Base-by-base conservation (phyloP, 2,888 invertebrate species). In the Heliconius cydno region DNA sequence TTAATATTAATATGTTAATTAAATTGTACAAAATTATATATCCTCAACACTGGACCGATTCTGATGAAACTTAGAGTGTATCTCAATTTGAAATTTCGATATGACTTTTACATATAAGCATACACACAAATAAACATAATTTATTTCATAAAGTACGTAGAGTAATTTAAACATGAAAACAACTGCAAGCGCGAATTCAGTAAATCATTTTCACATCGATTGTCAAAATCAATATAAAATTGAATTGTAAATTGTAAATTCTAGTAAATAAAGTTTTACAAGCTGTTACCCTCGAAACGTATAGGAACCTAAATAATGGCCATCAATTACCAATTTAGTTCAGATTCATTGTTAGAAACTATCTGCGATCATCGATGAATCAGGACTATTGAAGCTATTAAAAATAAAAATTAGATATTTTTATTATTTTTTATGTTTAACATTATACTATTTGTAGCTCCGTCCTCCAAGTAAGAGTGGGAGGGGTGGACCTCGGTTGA, bases 261-360 rank as follows among this genome's bases (percentile, higher is more conserved):
- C 73, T 73, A 76, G 38, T 41, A 76, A 52, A 68, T 76, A 76
- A 75, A 75, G 65, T 75, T 75, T 75, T 41, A 75, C 75, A 46
- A 66, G 46, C 46, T 75, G 75, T 75, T 75, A 65, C 71, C 25
- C 46, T 79, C 60, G 46, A 38, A 77, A 66, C 65, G 67, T 76
- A 77, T 71, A 76, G 77, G 79, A 79, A 76, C 30, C 79, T 80
- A 82, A 87, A 84, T 87, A 88, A 89, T 85, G 86, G 82, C 81
- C 82, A 84, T 86, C 86, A 87, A 89, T 89, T 87, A 88, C 81
- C 85, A 34, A 82, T 82, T 85, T 83, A 80, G 86, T 88, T 86
- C 87, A 86, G 85, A 80, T 81, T 65, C 85, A 86, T 30, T 86
- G 82, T 86, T 88, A 89, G 89, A 88, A 90, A 90, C 80, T 83